Percentiles rank a stretch among this genome's conserved stretches.
These are phyloP conservation scores for Tamias sibiricus DNA, from an alignment of 2,113 vertebrate species.

Conservation along the genomic window DNA sequence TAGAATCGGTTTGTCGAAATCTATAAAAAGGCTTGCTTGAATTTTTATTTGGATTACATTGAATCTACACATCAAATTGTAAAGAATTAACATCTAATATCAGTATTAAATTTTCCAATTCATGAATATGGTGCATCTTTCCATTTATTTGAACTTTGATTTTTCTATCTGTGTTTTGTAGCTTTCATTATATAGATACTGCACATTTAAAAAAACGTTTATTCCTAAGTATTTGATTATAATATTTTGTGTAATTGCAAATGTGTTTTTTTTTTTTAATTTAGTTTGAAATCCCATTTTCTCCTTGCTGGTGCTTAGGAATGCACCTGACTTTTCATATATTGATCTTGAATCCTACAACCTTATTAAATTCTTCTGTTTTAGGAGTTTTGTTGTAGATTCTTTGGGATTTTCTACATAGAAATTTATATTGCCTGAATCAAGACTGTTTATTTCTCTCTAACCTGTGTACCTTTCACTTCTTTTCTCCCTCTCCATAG, in stretches of 20 bases:
- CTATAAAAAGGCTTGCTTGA: neutral
- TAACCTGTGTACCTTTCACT: neutral
- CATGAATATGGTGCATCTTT: neutral
- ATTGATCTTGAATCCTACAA: neutral
- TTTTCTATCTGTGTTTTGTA: neutral
- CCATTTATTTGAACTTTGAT: neutral
- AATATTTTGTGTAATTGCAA: neutral
- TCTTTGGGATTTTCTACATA: neutral
- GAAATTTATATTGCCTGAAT: neutral
- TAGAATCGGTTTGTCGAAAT: neutral
- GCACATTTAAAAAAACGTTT: neutral
- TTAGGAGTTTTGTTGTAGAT: neutral
- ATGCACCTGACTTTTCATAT: neutral
- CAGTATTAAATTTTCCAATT: neutral
- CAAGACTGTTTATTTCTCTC: neutral
- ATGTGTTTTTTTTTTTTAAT: neutral
- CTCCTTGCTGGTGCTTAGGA: neutral
- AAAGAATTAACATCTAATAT: neutral
- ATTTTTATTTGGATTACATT: neutral
- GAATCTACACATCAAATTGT: neutral
- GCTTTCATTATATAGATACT: neutral
- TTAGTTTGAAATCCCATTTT: neutral
- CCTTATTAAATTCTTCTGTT: neutral
- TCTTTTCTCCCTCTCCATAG: neutral
- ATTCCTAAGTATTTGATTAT: neutral